These are phyloP conservation scores for Sciurus carolinensis DNA, from an alignment of 2,797 vertebrate species.

Conservation along the genomic window DNA sequence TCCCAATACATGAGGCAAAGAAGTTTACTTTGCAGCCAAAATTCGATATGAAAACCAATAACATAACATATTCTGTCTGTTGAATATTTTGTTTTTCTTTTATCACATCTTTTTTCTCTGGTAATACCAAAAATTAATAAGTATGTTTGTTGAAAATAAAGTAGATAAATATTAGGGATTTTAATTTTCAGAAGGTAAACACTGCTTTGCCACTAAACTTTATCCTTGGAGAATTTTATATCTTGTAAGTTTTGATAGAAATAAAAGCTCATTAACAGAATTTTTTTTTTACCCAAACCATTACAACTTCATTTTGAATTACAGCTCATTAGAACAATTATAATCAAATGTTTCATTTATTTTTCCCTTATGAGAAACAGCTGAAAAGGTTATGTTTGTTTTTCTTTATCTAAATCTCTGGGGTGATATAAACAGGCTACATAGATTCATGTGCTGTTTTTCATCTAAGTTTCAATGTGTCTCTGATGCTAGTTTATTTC, in stretches of 20 bases:
- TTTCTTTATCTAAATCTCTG: slow-evolving; percentile 90
- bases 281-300: slow-evolving; percentile 90
- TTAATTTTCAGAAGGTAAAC: slow-evolving; percentile 88
- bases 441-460: slow-evolving; percentile 86
- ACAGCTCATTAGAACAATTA: slow-evolving; percentile 93
- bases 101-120: slow-evolving; percentile 33
- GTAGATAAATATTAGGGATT: slow-evolving; percentile 79
- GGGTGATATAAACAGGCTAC: slow-evolving; percentile 89
- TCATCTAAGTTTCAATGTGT: slow-evolving; percentile 84
- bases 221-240: slow-evolving; percentile 89
- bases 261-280: slow-evolving; percentile 91
- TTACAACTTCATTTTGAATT: slow-evolving; percentile 92
- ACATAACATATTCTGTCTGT: background rate
- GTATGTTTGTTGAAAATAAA: slow-evolving; percentile 81
- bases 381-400: slow-evolving; percentile 93
- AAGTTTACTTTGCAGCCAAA: slow-evolving; percentile 22
- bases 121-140: slow-evolving; percentile 65
- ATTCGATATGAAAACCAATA: slow-evolving; percentile 9
- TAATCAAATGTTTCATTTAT: slow-evolving; percentile 92
- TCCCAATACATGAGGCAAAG: background rate
- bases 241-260: slow-evolving; percentile 89
- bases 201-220: slow-evolving; percentile 88
- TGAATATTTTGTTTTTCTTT: slow-evolving; percentile 46
- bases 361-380: slow-evolving; percentile 90
- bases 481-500: slow-evolving; percentile 70